Conservation (phyloP, 1,140 invertebrate species). For the Scylla paramamosain region DNA sequence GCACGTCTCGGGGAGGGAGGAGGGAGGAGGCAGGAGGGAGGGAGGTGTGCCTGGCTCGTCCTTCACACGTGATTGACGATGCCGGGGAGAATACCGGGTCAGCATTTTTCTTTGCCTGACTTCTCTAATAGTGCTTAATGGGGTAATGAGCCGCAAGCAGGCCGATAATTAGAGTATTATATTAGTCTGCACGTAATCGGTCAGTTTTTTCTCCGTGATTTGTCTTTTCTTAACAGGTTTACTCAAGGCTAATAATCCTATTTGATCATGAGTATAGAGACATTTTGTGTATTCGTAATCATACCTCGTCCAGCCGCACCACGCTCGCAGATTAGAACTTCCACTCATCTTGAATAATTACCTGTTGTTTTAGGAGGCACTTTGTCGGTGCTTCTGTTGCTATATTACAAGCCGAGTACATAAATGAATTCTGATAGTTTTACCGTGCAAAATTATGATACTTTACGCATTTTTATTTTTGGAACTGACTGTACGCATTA, state of each 20-base stretch:
- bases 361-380: not conserved
- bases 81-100: not conserved
- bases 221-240: not conserved
- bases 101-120: not conserved
- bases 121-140: not conserved
- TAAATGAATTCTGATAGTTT: not conserved
- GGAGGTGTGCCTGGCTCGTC: not conserved
- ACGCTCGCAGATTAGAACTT: not conserved
- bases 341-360: not conserved
- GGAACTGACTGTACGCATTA: no score
- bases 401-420: not conserved
- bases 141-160: not conserved
- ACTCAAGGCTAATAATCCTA: not conserved
- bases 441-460: not conserved
- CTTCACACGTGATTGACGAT: not conserved
- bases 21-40: not conserved
- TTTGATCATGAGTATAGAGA: not conserved
- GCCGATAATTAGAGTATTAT: not conserved
- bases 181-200: not conserved
- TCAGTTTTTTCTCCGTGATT: not conserved
- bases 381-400: not conserved
- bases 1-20: no score
- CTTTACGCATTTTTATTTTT: not conserved
- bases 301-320: not conserved
- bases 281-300: not conserved